These are phyloP conservation scores for Ceratothoa steindachneri DNA, from an alignment of 2,888 invertebrate genomes.

Conservation along the genomic window DNA sequence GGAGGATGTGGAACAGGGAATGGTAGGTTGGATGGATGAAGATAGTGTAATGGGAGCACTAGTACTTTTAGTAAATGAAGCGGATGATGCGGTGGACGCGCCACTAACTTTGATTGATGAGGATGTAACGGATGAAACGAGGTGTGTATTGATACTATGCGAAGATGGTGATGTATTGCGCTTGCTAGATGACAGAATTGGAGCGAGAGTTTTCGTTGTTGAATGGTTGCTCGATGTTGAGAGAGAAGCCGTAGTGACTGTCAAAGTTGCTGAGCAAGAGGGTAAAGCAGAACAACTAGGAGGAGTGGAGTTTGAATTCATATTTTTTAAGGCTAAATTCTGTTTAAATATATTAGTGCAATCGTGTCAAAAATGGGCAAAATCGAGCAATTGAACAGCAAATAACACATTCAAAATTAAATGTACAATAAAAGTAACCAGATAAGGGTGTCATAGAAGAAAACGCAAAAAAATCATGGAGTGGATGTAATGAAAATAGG, in stretches of 20 bases:
- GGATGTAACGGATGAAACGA: neutral
- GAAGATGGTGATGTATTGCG: neutral
- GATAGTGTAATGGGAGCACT: neutral
- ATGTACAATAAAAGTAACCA: neutral
- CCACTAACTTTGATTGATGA: neutral
- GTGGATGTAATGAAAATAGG: neutral
- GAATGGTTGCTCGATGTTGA: neutral
- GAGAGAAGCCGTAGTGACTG: neutral
- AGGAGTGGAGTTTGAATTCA: neutral
- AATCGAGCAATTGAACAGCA: neutral
- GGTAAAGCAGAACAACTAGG: neutral
- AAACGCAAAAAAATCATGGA: too few species aligned
- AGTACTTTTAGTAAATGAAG: neutral
- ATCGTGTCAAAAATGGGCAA: neutral
- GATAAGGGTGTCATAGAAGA: too few species aligned
- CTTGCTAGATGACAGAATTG: neutral
- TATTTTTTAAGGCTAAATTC: constrained; percentile 1
- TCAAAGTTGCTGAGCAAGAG: neutral
- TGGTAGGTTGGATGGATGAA: neutral
- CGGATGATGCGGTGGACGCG: neutral
- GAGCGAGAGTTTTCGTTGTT: neutral
- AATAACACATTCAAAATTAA: neutral
- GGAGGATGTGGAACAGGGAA: neutral
- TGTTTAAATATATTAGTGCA: neutral
- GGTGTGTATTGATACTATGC: neutral